These are phyloP conservation scores for Steinernema carpocapsae DNA, from an alignment of 2,888 invertebrate species.

Conservation along the genomic window DNA sequence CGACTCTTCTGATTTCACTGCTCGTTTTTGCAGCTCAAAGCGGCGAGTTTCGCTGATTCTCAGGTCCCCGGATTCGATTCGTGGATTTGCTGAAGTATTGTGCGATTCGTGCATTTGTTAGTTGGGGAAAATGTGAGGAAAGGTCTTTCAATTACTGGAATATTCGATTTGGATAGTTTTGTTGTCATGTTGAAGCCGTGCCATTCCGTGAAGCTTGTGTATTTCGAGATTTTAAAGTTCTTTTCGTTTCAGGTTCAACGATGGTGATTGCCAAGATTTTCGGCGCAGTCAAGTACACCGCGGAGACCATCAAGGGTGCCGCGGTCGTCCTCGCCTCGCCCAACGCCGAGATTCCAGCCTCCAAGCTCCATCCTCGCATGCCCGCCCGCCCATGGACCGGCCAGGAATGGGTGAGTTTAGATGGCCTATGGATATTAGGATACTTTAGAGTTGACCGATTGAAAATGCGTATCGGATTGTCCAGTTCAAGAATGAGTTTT, in stretches of 20 bases:
- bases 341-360: constrained; percentile 59
- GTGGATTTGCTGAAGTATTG: too few species aligned
- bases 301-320: constrained; percentile 59
- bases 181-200: too few species aligned
- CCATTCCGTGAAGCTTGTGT: too few species aligned
- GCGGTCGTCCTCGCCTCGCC: constrained; percentile 56
- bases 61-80: too few species aligned
- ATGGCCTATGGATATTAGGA: background rate
- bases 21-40: too few species aligned
- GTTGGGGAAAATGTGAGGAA: too few species aligned
- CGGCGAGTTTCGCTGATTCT: too few species aligned
- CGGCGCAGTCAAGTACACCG: constrained; percentile 61
- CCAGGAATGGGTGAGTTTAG: constrained; percentile 60
- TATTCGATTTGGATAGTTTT: too few species aligned
- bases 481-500: too few species aligned
- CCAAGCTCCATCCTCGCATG: constrained; percentile 63
- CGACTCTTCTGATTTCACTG: background rate
- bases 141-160: too few species aligned
- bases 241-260: constrained; percentile 19
- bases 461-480: background rate
- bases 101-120: too few species aligned
- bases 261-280: constrained; percentile 62
- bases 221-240: background rate
- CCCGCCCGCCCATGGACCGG: constrained; percentile 63
- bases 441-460: background rate